Evolutionary conservation across 2,888 invertebrate species (phyloP), one percentile per base, ranked within the genome.

Genomic region (Protodeltote pygarga): DNA sequence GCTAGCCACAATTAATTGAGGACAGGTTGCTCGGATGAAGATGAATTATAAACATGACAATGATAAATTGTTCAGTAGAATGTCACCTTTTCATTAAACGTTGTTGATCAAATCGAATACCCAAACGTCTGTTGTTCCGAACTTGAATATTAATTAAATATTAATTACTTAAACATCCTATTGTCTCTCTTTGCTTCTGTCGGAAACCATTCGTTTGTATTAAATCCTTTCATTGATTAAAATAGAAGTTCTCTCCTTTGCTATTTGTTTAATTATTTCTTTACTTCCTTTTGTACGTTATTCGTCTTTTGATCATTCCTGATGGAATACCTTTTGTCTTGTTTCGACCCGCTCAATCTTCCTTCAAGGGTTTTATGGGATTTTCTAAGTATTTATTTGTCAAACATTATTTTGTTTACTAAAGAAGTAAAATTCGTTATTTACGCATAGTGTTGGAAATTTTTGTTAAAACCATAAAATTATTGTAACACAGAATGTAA

Each of bases 21-120:
- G 61, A 63, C 63, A 71, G 57, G 63, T 66, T 61, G 41, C 24
- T 34, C 8, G 38, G 65, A 74, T 67, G 72, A 69, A 71, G 75
- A 73, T 66, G 55, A 71, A 73, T 74, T 71, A 71, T 63, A 65
- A 71, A 71, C 71, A 71, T 66, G 75, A 73, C 75, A 65, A 47
- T 62, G 75, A 75, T 62, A 55, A 67, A 75, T 66, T 52, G 41
- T 9, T 24, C 45, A 44, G 48, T 53, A 54, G 33, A 52, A 46
- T 65, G 70, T 69, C 71, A 71, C 64, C 61, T 71, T 74, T 71
- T 74, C 68, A 73, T 71, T 73, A 67, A 63, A 65, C 37, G 58
- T 47, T 49, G 46, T 38, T 67, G 48, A 60, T 68, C 71, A 69
- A 72, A 71, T 58, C 64, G 49, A 58, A 59, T 49, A 49, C 42